Evolutionary conservation across 2,888 invertebrate species (phyloP).

Genomic region (Heliothis peltigera): DNA sequence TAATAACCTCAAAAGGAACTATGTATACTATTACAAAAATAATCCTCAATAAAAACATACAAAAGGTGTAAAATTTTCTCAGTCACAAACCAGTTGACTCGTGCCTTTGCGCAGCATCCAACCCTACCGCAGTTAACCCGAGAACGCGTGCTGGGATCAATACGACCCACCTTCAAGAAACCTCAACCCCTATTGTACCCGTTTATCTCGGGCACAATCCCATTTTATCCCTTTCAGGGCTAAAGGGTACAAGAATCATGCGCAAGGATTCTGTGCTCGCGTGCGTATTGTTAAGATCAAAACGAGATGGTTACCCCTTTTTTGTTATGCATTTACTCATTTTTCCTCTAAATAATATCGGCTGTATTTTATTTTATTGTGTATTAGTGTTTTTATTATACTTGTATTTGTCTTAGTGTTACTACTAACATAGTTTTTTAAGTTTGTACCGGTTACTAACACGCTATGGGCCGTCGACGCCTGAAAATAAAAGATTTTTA

Average conservation of each 20-base stretch:
- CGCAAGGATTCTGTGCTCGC: slow-evolving; percentile 87
- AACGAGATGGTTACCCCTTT: slow-evolving; percentile 78
- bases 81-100: slow-evolving; percentile 71
- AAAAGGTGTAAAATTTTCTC: slow-evolving; percentile 46
- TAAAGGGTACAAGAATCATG: slow-evolving; percentile 85
- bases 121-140: slow-evolving; percentile 79
- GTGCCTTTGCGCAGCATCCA: slow-evolving; percentile 83
- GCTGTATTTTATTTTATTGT: too few relatives aligned
- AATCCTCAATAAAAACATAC: slow-evolving; percentile 9
- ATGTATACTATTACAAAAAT: too few relatives aligned
- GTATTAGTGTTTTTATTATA: too few relatives aligned
- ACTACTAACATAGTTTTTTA: too few relatives aligned
- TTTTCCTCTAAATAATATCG: too few relatives aligned
- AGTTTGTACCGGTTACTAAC: too few relatives aligned
- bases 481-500: too few relatives aligned
- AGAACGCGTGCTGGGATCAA: slow-evolving; percentile 86
- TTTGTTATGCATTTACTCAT: slow-evolving; percentile 47
- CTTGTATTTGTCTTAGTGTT: too few relatives aligned
- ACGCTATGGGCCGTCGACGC: too few relatives aligned
- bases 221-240: slow-evolving; percentile 81
- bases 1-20: too few relatives aligned
- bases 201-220: slow-evolving; percentile 82
- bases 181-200: slow-evolving; percentile 72
- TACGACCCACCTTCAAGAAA: slow-evolving; percentile 78
- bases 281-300: slow-evolving; percentile 83